Evolutionary conservation across 2,888 invertebrate species (phyloP), one percentile per base, ranked within the genome.

Genomic region (Caenorhabditis virilis): DNA sequence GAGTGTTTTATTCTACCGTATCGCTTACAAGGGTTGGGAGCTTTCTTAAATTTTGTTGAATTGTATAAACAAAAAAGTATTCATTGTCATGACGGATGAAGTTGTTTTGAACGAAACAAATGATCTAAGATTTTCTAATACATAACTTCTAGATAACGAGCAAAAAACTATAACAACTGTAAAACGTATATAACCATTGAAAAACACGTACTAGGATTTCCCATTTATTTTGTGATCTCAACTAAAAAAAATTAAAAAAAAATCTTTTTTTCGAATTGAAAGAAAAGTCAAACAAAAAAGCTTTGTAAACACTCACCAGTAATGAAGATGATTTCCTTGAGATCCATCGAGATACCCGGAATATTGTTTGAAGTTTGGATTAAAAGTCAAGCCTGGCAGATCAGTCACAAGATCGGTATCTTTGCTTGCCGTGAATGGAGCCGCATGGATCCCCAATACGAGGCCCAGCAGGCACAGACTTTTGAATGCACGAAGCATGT

Each of bases 281-380:
- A 9, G 13, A 13, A 30, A 30, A 30, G 6, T 30, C 7, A 30
- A 13, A 9, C 13, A 9, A 30, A 30, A 6, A 30, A 15, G n/a
- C 5, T n/a, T 11, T 16, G n/a, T 18, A 15, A 33, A 5, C 16
- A 61, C 69, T 60, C 2, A 85, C 85, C 86, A 86, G 74, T 86
- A 86, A 71, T 85, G 85, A 16, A 85, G 79, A 42, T 80, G 72
- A 62, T 82, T 83, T 16, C 72, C 73, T 35, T 52, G 46, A 46
- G 60, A 53, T 16, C 68, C 75, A 52, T 74, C 63, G 13, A 79
- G 53, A 55, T 63, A 86, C 15, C 86, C 86, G n/a, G 86, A 86
- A 66, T 85, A 86, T 39, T 85, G 85, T 49, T 82, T 82, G 79
- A 85, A 86, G 16, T 56, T 73, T 2, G 72, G 69, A 2, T 56